A percentile compares a stretch with the other conserved stretches of the same genome.
Evolutionary conservation across 2,888 invertebrate genomes (phyloP).

Genomic region (Aspidiotus destructor): DNA sequence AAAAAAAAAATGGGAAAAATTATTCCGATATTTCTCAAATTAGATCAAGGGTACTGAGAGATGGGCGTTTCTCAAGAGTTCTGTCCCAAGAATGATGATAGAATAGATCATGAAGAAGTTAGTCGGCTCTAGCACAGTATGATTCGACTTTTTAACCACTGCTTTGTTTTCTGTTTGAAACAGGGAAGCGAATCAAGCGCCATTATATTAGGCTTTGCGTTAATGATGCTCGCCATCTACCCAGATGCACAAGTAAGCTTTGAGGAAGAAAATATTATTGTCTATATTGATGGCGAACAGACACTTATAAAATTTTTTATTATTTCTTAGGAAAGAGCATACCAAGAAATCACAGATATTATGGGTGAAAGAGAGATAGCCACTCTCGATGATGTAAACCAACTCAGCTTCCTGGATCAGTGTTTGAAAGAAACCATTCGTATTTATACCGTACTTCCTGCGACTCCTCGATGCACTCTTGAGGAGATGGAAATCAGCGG

Average conservation of each 20-base stretch:
- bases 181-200: slow-evolving; percentile 6
- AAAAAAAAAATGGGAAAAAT: too few relatives aligned
- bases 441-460: neutral
- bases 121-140: too few relatives aligned
- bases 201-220: neutral
- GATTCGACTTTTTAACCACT: too few relatives aligned
- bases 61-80: too few relatives aligned
- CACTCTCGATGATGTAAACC: neutral
- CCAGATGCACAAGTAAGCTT: neutral
- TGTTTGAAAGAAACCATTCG: slow-evolving; percentile 9
- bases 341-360: neutral
- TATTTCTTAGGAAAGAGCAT: neutral
- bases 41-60: too few relatives aligned
- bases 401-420: neutral
- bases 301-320: neutral
- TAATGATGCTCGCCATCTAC: neutral
- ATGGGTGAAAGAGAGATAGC: neutral
- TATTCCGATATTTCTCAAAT: too few relatives aligned
- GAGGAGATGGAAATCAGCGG: neutral
- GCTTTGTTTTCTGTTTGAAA: too few relatives aligned
- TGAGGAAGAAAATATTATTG: neutral
- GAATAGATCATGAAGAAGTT: too few relatives aligned
- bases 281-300: too few relatives aligned
- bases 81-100: too few relatives aligned
- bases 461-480: neutral